Evolutionary conservation across 2,888 invertebrate species (phyloP).

Genomic region (Dendrolimus houi): DNA sequence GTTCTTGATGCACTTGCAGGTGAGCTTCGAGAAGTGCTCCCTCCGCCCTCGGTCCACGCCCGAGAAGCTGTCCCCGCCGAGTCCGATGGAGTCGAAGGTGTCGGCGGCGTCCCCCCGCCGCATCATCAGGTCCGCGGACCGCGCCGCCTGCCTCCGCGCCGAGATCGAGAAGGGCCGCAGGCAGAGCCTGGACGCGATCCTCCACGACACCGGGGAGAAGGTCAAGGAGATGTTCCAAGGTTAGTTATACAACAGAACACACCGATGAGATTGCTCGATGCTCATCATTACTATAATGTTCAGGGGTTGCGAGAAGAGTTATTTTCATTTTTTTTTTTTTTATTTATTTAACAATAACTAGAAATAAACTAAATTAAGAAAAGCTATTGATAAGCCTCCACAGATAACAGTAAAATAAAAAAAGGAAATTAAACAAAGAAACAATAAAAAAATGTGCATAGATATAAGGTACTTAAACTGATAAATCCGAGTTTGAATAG

Average conservation of each 20-base stretch:
- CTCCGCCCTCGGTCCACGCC: conserved; percentile 56
- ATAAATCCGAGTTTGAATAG: too few relatives aligned
- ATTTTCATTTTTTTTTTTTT: too few relatives aligned
- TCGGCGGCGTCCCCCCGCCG: conserved; percentile 52
- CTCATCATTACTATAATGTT: too few relatives aligned
- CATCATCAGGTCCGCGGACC: conserved; percentile 34
- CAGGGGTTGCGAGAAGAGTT: too few relatives aligned
- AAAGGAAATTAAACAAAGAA: too few relatives aligned
- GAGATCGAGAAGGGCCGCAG: conserved; percentile 64
- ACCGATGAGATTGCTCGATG: too few relatives aligned
- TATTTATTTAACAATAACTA: too few relatives aligned
- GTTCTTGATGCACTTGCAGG: conserved; percentile 22
- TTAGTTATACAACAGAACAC: conserved; percentile 21
- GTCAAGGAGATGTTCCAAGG: conserved; percentile 90
- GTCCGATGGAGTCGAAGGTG: conserved; percentile 46
- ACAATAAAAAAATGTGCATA: too few relatives aligned
- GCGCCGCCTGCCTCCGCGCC: conserved; percentile 25
- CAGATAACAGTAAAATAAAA: too few relatives aligned
- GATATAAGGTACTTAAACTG: too few relatives aligned
- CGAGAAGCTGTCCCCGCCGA: conserved; percentile 48
- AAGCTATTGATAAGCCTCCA: too few relatives aligned
- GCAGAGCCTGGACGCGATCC: conserved; percentile 85
- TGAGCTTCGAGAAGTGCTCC: conserved; percentile 75
- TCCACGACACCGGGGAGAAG: conserved; percentile 86
- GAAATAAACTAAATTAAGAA: too few relatives aligned